A percentile compares a stretch with the other conserved stretches of the same genome.
phyloP scores from a whole-genome alignment of 2,888 invertebrate species.

The Lasioglossum figueresi region DNA sequence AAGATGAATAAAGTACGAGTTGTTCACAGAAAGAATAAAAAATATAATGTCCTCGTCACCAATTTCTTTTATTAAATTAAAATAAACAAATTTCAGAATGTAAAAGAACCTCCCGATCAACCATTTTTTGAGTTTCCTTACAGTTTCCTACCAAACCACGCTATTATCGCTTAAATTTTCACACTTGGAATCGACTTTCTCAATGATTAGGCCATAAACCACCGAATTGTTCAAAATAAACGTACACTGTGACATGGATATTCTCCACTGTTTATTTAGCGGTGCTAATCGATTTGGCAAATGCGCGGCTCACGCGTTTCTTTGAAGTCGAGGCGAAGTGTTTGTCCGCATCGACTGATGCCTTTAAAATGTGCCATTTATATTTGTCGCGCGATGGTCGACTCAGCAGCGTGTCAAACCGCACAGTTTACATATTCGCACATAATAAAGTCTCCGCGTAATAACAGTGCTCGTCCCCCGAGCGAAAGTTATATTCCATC shows the following conservation, averaged over 20 bases:
- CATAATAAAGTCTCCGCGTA: conserved; percentile 3
- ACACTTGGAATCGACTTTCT: neutral
- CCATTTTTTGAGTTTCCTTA: too few relatives aligned
- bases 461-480: conserved; percentile 16
- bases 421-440: conserved; percentile 6
- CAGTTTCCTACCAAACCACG: too few relatives aligned
- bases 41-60: too few relatives aligned
- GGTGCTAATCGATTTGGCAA: neutral
- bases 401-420: neutral
- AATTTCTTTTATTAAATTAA: neutral
- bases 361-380: neutral
- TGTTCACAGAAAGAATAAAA: too few relatives aligned
- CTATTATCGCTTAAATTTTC: too few relatives aligned
- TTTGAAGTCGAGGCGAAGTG: neutral
- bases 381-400: neutral
- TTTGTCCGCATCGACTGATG: neutral
- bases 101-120: neutral
- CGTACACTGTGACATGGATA: neutral
- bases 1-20: neutral
- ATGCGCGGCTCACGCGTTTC: neutral
- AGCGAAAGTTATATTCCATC: conserved; percentile 28
- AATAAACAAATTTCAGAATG: rapidly evolving
- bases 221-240: neutral
- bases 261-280: neutral
- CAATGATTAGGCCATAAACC: neutral